Conservation (phyloP, 2,888 invertebrate genomes). For the Diabrotica balteata region DNA sequence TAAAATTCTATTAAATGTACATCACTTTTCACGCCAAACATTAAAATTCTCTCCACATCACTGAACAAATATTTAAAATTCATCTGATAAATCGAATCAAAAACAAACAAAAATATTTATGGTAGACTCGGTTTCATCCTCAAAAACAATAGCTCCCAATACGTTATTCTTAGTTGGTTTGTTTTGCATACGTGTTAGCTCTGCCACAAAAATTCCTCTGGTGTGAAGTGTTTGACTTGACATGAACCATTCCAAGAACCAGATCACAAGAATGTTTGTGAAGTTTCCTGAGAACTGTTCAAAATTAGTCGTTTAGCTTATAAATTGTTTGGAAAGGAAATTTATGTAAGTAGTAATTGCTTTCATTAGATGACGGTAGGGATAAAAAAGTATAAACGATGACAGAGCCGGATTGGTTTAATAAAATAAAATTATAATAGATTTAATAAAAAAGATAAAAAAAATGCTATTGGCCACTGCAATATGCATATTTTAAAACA, state of each 20-base stretch:
- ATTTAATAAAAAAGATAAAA: too few species aligned
- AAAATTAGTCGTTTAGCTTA: constrained; percentile 23
- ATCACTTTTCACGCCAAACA: too few species aligned
- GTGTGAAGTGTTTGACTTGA: constrained; percentile 18
- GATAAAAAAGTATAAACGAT: background rate
- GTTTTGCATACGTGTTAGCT: constrained; percentile 11
- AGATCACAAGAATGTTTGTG: constrained; percentile 9
- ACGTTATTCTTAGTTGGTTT: constrained; percentile 9
- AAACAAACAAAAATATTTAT: constrained; percentile 15
- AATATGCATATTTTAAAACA: too few species aligned
- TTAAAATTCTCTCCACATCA: background rate
- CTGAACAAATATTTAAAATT: constrained; percentile 6
- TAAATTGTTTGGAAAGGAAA: constrained; percentile 18
- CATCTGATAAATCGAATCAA: constrained; percentile 1
- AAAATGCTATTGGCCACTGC: too few species aligned
- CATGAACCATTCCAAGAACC: constrained; percentile 23
- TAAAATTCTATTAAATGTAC: too few species aligned
- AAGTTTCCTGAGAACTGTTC: constrained; percentile 20
- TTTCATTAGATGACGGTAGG: constrained; percentile 8
- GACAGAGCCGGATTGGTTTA: background rate
- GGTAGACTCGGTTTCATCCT: background rate
- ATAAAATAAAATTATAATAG: too few species aligned
- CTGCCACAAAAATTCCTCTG: constrained; percentile 6
- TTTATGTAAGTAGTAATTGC: constrained; percentile 15
- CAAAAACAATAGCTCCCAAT: constrained; percentile 14